phyloP scores from a whole-genome alignment of 1,140 invertebrate species.

The Uloborus diversus region DNA sequence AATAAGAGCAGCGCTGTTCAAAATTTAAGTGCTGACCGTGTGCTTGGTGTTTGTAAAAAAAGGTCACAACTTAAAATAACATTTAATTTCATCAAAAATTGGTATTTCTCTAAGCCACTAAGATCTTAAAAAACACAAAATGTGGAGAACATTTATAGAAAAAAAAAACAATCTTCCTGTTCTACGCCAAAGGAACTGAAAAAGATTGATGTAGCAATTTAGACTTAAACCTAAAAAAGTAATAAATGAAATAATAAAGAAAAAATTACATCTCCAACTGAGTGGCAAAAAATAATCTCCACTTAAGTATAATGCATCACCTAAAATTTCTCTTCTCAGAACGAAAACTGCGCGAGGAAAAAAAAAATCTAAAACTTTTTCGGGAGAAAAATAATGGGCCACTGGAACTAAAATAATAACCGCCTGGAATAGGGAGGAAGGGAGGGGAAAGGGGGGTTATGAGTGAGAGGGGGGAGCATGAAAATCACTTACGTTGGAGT shows the following conservation, averaged over 20 bases:
- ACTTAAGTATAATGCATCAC: conserved; percentile 54
- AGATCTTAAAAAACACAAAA: background rate
- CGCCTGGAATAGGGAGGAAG: conserved; percentile 11
- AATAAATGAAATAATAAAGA: conserved; percentile 17
- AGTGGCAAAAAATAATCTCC: conserved; percentile 46
- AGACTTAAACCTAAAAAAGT: conserved; percentile 34
- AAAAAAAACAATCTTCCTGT: conserved; percentile 17
- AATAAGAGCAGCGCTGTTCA: too few relatives aligned
- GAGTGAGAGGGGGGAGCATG: background rate
- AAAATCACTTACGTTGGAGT: conserved; percentile 73
- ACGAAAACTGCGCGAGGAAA: background rate
- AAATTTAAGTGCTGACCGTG: too few relatives aligned
- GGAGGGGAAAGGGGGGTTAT: background rate
- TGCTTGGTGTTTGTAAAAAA: too few relatives aligned
- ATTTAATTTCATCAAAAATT: conserved; percentile 52
- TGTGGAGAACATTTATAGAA: conserved; percentile 3
- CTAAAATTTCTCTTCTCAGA: conserved; percentile 35
- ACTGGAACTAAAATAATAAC: conserved; percentile 54
- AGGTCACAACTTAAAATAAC: conserved; percentile 37
- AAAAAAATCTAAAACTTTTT: conserved; percentile 4
- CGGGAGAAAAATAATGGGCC: conserved; percentile 36
- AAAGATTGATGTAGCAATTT: conserved; percentile 55
- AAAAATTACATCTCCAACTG: conserved; percentile 25
- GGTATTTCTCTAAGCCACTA: conserved; percentile 37
- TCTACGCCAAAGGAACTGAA: background rate